Conservation (phyloP, 2,113 vertebrate genomes). For the Lynx canadensis region DNA sequence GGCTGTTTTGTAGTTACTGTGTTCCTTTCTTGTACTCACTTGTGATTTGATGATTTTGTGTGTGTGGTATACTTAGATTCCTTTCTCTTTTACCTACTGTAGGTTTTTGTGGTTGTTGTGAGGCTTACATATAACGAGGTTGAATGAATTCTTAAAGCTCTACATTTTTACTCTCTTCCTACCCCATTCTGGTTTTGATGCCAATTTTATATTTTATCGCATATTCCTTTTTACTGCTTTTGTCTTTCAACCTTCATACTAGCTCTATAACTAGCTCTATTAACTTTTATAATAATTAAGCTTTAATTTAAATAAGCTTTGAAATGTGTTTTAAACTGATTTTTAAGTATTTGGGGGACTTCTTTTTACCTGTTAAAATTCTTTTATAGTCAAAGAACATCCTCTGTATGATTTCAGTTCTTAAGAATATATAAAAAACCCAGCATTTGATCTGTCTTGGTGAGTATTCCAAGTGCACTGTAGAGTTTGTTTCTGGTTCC, state of each 20-base stretch:
- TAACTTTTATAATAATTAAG: background rate
- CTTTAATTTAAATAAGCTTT: background rate
- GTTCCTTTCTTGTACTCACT: background rate
- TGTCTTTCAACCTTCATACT: background rate
- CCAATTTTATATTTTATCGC: background rate
- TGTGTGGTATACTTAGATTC: background rate
- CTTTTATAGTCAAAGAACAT: background rate
- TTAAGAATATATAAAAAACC: background rate
- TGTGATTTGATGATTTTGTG: background rate
- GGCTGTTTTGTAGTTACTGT: background rate
- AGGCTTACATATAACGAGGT: background rate
- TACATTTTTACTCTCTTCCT: background rate
- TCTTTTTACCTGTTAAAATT: background rate
- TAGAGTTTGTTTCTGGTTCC: background rate
- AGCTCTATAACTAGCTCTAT: background rate
- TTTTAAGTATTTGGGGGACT: background rate
- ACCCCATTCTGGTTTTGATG: background rate
- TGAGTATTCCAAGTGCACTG: background rate
- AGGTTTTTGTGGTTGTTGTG: background rate
- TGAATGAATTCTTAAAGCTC: background rate
- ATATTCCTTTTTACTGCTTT: background rate
- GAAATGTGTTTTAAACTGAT: background rate
- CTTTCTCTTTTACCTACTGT: background rate
- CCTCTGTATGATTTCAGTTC: background rate
- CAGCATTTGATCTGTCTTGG: background rate